Conservation (phyloP, 2,888 invertebrate genomes). For the Diloba caeruleocephala region DNA sequence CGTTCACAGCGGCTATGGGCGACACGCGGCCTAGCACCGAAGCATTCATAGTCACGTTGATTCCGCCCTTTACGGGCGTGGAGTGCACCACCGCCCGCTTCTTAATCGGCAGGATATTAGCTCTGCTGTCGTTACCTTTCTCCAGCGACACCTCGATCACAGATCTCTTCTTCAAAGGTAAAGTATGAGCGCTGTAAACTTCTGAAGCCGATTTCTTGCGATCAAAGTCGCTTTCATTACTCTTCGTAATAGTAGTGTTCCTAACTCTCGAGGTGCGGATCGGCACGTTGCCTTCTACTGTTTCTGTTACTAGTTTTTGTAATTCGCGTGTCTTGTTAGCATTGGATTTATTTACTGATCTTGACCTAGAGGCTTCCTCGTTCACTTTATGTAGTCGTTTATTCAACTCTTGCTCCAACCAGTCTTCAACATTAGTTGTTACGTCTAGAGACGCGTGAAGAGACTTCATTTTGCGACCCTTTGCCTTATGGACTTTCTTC, state of each 20-base stretch:
- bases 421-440: conserved; percentile 67
- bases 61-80: conserved; percentile 73
- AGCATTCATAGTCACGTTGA: conserved; percentile 55
- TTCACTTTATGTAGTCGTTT: conserved; percentile 54
- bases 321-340: conserved; percentile 59
- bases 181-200: conserved; percentile 62
- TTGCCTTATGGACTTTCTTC: conserved; percentile 47
- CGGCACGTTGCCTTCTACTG: conserved; percentile 65
- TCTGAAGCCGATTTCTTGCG: conserved; percentile 61
- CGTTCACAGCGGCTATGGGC: conserved; percentile 63
- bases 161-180: conserved; percentile 80
- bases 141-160: conserved; percentile 39
- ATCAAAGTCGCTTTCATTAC: conserved; percentile 1
- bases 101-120: conserved; percentile 68
- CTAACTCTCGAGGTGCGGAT: conserved; percentile 56
- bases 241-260: conserved; percentile 43
- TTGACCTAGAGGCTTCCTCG: conserved; percentile 46
- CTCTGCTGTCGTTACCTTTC: not conserved
- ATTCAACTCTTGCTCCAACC: conserved; percentile 69
- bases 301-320: conserved; percentile 67
- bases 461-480: conserved; percentile 55
- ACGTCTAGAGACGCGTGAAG: conserved; percentile 63
- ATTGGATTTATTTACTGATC: conserved; percentile 37
- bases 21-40: conserved; percentile 72
- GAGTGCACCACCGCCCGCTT: conserved; percentile 75